phyloP scores from a whole-genome alignment of 1,140 invertebrate species.

The Catajapyx aquilonaris region DNA sequence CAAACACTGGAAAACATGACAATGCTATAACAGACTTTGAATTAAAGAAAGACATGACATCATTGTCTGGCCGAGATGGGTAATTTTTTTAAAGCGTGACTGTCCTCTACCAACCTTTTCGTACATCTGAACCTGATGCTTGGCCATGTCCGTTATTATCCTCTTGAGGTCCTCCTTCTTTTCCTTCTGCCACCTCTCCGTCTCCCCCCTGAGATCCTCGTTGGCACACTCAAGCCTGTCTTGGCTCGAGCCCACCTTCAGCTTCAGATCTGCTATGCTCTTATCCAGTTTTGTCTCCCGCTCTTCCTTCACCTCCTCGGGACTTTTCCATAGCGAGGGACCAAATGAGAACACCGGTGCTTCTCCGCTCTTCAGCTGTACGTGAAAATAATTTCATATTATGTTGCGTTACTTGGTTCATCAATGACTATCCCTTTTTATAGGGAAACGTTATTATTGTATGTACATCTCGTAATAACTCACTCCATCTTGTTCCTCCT shows the following conservation, averaged over 20 bases:
- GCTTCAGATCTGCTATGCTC: background rate
- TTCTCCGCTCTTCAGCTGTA: background rate
- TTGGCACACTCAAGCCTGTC: conserved; percentile 48
- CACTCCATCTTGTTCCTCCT: conserved; percentile 41
- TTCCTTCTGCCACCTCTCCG: conserved; percentile 45
- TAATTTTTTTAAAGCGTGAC: too few relatives aligned
- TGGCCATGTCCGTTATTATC: conserved; percentile 38
- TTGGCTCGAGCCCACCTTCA: conserved; percentile 15
- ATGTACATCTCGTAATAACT: conserved; percentile 13
- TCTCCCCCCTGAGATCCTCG: conserved; percentile 43
- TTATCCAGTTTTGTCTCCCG: conserved; percentile 15
- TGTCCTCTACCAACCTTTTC: conserved; percentile 27
- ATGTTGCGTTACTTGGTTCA: too few relatives aligned
- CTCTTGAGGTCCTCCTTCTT: conserved; percentile 43
- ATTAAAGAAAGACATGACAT: too few relatives aligned
- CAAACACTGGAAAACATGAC: conserved; percentile 22
- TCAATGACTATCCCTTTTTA: too few relatives aligned
- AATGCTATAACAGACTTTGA: background rate
- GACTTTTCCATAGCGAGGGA: conserved; percentile 31
- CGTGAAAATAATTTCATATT: too few relatives aligned
- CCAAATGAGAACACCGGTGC: conserved; percentile 6
- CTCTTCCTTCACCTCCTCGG: conserved; percentile 25
- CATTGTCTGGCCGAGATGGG: too few relatives aligned
- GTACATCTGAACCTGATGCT: conserved; percentile 44
- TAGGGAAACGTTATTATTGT: too few relatives aligned